Evolutionary conservation across 2,113 vertebrate species (phyloP).

Genomic region (Hiodon tergisus): DNA sequence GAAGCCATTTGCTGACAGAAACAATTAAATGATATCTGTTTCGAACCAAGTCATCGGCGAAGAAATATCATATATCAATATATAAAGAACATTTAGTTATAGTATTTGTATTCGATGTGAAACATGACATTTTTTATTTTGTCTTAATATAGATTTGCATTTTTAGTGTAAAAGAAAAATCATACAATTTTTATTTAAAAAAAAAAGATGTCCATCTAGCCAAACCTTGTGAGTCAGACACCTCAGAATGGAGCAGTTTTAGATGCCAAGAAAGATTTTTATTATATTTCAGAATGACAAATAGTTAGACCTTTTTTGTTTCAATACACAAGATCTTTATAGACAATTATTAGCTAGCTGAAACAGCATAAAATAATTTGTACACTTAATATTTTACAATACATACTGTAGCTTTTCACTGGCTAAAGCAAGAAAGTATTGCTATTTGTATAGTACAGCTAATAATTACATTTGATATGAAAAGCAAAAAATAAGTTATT

Average conservation of each 20-base stretch:
- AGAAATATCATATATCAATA: too few species aligned
- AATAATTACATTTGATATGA: slow-evolving; percentile 94
- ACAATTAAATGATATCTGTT: too few species aligned
- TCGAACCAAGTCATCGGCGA: too few species aligned
- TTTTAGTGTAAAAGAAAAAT: too few species aligned
- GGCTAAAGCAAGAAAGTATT: slow-evolving; percentile 80
- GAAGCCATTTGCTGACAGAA: too few species aligned
- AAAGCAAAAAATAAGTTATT: slow-evolving; percentile 96
- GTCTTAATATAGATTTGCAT: too few species aligned
- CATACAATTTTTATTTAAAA: too few species aligned
- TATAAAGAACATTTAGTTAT: too few species aligned
- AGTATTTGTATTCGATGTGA: too few species aligned
- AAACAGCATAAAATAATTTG: slow-evolving; percentile 89
- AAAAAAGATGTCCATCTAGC: too few species aligned
- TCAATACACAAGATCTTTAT: slow-evolving; percentile 87
- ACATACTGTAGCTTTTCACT: slow-evolving; percentile 75
- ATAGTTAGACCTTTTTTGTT: slow-evolving; percentile 82
- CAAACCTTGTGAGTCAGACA: too few species aligned
- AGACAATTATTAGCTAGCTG: slow-evolving; percentile 82
- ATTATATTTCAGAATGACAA: slow-evolving; percentile 81
- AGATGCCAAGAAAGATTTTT: slow-evolving; percentile 53
- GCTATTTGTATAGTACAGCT: slow-evolving; percentile 96
- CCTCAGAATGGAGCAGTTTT: not conserved
- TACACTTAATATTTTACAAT: slow-evolving; percentile 90
- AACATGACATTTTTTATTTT: too few species aligned